Conservation (phyloP, 2,113 vertebrate species). For the Embiotoca jacksoni region DNA sequence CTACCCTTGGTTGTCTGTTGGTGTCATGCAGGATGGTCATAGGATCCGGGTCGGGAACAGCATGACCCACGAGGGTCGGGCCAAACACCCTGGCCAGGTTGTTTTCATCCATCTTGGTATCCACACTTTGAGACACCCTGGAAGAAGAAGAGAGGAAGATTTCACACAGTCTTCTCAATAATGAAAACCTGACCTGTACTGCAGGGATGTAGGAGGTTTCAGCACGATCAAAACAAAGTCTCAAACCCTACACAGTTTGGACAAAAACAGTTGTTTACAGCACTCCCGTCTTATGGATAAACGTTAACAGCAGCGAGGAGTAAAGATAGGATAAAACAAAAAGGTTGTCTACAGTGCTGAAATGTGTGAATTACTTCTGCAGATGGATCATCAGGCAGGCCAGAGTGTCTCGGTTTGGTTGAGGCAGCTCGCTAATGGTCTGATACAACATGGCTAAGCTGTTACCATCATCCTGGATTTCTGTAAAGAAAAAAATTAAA, state of each 20-base stretch:
- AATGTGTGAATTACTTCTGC: slow-evolving; percentile 84
- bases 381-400: slow-evolving; percentile 95
- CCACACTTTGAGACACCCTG: slow-evolving; percentile 90
- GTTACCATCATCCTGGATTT: slow-evolving; percentile 92
- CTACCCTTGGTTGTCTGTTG: slow-evolving; percentile 90
- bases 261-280: background rate
- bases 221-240: background rate
- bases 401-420: slow-evolving; percentile 93
- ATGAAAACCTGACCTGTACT: background rate
- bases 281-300: background rate
- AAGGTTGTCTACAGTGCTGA: background rate
- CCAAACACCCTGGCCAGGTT: slow-evolving; percentile 94
- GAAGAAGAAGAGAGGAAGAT: background rate
- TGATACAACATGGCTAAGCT: slow-evolving; percentile 91
- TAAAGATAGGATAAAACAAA: background rate
- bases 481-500: slow-evolving; percentile 69
- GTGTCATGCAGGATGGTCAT: slow-evolving; percentile 92
- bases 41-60: slow-evolving; percentile 90
- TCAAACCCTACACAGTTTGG: background rate
- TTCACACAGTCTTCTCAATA: background rate
- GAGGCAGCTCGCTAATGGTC: slow-evolving; percentile 89
- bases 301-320: background rate
- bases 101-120: slow-evolving; percentile 90
- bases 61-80: slow-evolving; percentile 93
- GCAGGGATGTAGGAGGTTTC: background rate